phyloP scores from a whole-genome alignment of 2,797 vertebrate genomes.

The Sebastiscus tertius region DNA sequence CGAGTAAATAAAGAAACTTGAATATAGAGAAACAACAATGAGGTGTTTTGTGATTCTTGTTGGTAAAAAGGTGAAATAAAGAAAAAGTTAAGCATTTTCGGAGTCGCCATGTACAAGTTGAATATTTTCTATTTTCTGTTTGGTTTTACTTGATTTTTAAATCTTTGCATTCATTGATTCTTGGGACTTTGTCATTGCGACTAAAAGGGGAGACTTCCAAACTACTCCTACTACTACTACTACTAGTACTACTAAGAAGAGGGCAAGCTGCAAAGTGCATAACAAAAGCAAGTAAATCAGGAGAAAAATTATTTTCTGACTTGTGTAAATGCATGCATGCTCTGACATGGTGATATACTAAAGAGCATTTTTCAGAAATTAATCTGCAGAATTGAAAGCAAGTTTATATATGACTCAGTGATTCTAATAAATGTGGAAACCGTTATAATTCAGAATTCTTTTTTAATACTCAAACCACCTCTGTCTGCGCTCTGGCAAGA shows the following conservation, averaged over 20 bases:
- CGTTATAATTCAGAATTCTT: too few relatives aligned
- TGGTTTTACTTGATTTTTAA: background rate
- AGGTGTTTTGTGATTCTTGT: background rate
- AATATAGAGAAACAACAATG: background rate
- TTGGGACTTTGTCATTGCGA: background rate
- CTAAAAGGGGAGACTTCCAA: background rate
- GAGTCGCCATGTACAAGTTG: background rate
- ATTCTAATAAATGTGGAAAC: too few relatives aligned
- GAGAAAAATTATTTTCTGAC: too few relatives aligned
- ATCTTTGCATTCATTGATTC: background rate
- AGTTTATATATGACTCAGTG: too few relatives aligned
- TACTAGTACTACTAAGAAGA: too few relatives aligned
- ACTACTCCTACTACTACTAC: background rate
- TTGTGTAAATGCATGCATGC: too few relatives aligned
- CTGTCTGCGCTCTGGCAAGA: too few relatives aligned
- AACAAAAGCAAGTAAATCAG: background rate
- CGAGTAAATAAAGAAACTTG: background rate
- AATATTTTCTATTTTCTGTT: background rate
- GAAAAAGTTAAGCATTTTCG: fast-evolving
- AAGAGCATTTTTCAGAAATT: too few relatives aligned
- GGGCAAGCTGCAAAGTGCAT: background rate
- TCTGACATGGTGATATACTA: too few relatives aligned
- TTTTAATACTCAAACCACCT: too few relatives aligned
- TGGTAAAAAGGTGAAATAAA: background rate
- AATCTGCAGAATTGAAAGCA: too few relatives aligned